These are phyloP conservation scores for Bos taurus DNA, from an alignment of 2,113 vertebrate species.

Conservation along the genomic window DNA sequence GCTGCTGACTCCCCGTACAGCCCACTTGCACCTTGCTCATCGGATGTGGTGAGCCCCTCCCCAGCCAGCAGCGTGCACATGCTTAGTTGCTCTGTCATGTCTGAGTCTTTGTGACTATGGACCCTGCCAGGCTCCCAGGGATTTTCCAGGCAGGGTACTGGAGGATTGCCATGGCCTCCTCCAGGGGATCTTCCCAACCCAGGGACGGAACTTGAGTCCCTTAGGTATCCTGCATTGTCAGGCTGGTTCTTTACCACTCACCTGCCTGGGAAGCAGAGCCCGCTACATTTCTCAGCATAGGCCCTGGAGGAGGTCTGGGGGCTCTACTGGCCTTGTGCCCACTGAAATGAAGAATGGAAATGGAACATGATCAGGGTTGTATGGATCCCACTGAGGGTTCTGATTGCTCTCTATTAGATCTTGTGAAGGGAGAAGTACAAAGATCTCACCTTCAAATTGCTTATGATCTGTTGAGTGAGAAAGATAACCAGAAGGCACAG, in stretches of 20 bases:
- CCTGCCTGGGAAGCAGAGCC: background rate
- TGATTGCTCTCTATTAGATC: background rate
- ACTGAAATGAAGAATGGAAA: background rate
- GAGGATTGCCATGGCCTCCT: background rate
- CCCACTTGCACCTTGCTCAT: no score
- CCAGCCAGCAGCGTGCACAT: background rate
- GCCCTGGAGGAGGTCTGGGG: background rate
- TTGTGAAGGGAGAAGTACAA: background rate
- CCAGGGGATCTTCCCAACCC: background rate
- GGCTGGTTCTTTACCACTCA: background rate
- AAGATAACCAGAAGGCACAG: background rate
- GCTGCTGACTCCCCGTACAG: background rate
- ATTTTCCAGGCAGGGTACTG: background rate
- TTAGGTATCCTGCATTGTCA: background rate
- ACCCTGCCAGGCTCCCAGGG: background rate
- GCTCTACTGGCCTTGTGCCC: background rate
- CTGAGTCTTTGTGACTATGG: background rate
- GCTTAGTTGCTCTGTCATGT: background rate
- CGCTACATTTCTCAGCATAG: background rate
- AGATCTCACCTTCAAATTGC: background rate
- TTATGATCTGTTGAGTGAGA: background rate
- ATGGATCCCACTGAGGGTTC: background rate
- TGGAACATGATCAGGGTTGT: background rate
- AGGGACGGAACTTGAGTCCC: background rate
- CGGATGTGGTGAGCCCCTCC: background rate